Evolutionary conservation across 2,113 vertebrate genomes (phyloP).

Genomic region (Haliaeetus leucogaster): DNA sequence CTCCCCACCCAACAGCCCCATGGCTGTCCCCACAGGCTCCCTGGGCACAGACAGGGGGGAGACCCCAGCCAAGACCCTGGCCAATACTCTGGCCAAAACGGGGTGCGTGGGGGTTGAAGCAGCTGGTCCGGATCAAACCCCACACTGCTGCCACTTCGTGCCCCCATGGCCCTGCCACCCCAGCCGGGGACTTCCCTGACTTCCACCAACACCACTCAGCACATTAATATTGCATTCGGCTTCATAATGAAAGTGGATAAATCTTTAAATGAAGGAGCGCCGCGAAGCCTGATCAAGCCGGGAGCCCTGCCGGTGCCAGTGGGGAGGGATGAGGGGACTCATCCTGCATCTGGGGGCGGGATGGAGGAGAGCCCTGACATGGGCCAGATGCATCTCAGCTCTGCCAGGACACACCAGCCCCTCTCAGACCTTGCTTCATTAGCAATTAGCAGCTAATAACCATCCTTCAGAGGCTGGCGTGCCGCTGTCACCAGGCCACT

Average conservation of each 20-base stretch:
- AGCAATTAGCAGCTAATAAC: neutral
- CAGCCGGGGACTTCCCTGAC: neutral
- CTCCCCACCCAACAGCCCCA: neutral
- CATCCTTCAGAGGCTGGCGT: neutral
- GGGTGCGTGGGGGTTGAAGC: accelerated
- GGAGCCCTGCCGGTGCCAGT: neutral
- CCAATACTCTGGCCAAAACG: neutral
- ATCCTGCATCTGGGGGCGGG: neutral
- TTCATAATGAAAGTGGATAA: neutral
- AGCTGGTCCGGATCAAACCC: neutral
- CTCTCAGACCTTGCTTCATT: neutral
- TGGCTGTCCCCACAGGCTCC: neutral
- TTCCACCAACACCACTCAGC: neutral
- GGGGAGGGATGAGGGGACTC: neutral
- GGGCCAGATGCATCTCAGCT: neutral
- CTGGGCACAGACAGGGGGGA: neutral
- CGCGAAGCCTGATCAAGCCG: neutral
- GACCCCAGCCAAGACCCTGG: neutral
- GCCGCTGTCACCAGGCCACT: accelerated
- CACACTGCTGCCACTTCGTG: accelerated
- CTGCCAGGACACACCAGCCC: neutral
- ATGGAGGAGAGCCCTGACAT: neutral
- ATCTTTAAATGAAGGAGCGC: neutral
- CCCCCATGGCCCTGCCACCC: neutral
- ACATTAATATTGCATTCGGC: neutral